Evolutionary conservation across 53 echinoderm and acorn worm species (phyloP), one percentile per base, ranked within the genome.

Genomic region (Paelopatides confundens): DNA sequence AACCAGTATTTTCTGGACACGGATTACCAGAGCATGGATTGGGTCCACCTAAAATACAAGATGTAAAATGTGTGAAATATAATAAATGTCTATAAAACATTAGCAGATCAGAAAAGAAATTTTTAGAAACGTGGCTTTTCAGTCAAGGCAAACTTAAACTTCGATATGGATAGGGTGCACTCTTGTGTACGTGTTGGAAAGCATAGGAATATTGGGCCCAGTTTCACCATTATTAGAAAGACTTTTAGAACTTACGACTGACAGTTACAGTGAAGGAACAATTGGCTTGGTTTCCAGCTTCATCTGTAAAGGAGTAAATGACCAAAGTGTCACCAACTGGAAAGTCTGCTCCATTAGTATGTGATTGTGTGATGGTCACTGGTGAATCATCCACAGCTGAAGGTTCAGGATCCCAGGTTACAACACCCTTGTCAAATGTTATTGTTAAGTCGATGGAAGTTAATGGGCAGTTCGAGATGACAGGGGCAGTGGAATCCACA

Each of bases 231-330:
- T n/a, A n/a, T n/a, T n/a, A n/a, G n/a, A n/a, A n/a, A n/a, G n/a
- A n/a, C n/a, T n/a, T n/a, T n/a, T 7, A 12, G 21, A 58, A 77
- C 92, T 63, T 68, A 95, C 95, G 90, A 48, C 63, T 74, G 26
- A 96, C 92, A 17, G 90, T 89, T 51, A 95, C 86, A 24, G 62
- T 85, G 63, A 95, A 95, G 5, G 82, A 31, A 54, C 95, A 95
- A 3, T 31, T 85, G 27, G 85, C 90, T 15, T 48, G 46, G 32
- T 95, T 95, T 54, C 90, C 90, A 28, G 74, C 63, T 4, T 27
- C 71, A 50, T 95, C 95, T 3, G 81, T 87, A 85, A 89, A 90
- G 15, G 88, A 93, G 76, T 90, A 90, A 26, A 70, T 86, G 10
- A 95, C 95, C 14, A 43, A 21, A 26, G 92, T 92, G 24, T 35